A percentile compares a stretch with the other conserved stretches of the same genome.
Evolutionary conservation across 2,113 vertebrate species (phyloP).

Genomic region (Astatotilapia flaviijosephi): DNA sequence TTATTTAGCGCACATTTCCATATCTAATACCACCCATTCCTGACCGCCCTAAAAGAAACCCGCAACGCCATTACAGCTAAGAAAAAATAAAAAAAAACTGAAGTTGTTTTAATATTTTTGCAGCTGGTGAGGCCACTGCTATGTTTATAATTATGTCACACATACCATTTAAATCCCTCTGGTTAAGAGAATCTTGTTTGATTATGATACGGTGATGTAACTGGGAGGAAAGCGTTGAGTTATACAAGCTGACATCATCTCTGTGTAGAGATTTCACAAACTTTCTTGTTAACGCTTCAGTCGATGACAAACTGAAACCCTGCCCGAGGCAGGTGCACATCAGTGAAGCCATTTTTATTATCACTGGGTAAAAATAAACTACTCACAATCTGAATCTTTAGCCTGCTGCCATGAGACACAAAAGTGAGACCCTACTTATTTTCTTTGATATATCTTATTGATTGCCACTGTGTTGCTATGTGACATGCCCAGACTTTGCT

Average conservation of each 20-base stretch:
- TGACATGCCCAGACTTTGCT: background rate
- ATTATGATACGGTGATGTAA: slow-evolving; percentile 16
- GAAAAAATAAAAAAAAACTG: background rate
- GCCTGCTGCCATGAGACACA: background rate
- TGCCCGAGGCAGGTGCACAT: background rate
- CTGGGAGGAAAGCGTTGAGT: background rate
- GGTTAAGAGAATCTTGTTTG: background rate
- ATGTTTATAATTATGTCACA: slow-evolving; percentile 16
- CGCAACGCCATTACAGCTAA: background rate
- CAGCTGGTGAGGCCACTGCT: background rate
- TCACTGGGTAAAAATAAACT: background rate
- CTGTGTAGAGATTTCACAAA: background rate
- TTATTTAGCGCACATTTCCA: background rate
- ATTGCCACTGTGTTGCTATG: background rate
- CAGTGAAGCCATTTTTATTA: background rate
- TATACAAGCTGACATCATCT: slow-evolving; percentile 16
- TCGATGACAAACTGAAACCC: background rate
- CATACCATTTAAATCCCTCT: background rate
- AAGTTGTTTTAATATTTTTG: background rate
- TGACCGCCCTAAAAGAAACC: background rate
- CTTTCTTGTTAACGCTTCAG: background rate
- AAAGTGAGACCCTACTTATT: background rate
- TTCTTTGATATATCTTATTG: background rate
- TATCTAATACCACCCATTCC: background rate
- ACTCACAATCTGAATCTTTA: background rate